Evolutionary conservation across 2,113 vertebrate species (phyloP).

Genomic region (Phrynosoma platyrhinos): DNA sequence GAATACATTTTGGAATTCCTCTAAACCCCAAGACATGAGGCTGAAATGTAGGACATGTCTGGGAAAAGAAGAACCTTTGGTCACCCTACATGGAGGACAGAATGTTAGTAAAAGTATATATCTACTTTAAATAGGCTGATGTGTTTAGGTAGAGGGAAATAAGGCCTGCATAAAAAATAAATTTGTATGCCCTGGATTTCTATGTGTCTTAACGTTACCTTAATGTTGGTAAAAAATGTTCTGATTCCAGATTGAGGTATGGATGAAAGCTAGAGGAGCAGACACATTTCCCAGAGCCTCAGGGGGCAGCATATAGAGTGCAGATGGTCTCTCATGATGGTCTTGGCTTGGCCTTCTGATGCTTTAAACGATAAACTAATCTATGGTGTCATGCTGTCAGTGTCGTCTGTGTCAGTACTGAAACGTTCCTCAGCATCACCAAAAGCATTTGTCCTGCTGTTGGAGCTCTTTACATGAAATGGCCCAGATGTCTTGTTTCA

Average conservation of each 20-base stretch:
- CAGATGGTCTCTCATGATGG: conserved; percentile 17
- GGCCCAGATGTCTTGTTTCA: conserved; percentile 16
- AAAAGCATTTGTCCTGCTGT: not conserved
- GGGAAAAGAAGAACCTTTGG: no score
- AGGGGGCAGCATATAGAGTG: conserved; percentile 12
- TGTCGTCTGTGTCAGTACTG: conserved; percentile 44
- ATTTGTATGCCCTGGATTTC: not conserved
- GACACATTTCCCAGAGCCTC: not conserved
- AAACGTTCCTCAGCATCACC: not conserved
- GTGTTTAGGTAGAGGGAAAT: not conserved
- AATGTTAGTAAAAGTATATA: no score
- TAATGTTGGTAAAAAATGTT: not conserved
- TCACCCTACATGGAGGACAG: no score
- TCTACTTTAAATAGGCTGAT: no score
- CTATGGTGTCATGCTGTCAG: conserved; percentile 61
- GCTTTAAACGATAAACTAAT: conserved; percentile 57
- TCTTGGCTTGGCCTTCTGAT: conserved; percentile 36
- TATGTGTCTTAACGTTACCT: not conserved
- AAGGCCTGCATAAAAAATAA: not conserved
- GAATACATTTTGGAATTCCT: no score
- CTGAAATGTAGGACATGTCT: no score
- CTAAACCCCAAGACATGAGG: no score
- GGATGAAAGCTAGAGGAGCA: not conserved
- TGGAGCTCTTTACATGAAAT: not conserved
- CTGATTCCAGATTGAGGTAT: not conserved